Base-by-base conservation (phyloP, 2,888 invertebrate genomes). In the Liodrosophila aerea region DNA sequence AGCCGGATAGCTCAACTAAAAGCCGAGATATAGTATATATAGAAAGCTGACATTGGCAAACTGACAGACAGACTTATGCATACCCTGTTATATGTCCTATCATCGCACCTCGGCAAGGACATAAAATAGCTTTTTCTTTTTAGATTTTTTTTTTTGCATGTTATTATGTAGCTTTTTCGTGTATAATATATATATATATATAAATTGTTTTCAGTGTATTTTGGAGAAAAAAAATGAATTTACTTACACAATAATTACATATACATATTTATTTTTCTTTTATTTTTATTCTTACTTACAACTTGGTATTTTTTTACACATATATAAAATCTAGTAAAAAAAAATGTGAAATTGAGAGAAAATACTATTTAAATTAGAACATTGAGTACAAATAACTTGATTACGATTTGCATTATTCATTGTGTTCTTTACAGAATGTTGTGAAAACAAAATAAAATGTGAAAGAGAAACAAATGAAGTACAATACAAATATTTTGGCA, bases 221-320 rank as follows among this genome's bases (percentile, higher is more conserved):
- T 58, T 60, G 54, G 73, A 64, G 62, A 76, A 77, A 75, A 77
- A 77, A 74, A 80, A 78, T 53, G 47, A 56, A 41, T 40, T 67
- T 62, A 73, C 71, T 76, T 76, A 76, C 34, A 61, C 53, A 53
- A 49, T 78, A 64, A 67, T 57, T 69, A 64, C 57, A 75, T 61
- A 56, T 70, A 64, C 56, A 64, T 74, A 65, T 71, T 64, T 57
- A 39, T 62, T 34, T 33, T 5, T 33, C 9, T 33, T 33, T n/a
- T 1, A 50, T 63, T 73, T 64, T 31, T 56, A 59, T 64, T 76
- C 65, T 81, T 75, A 81, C 68, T 57, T 73, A 77, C 56, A 77
- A 64, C 56, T 62, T 60, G 47, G 52, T 47, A 29, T 36, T 37
- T 44, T 13, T 70, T 73, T 76, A 72, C 77, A 76, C 60, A 71